Evolutionary conservation across 2,888 invertebrate species (phyloP).

Genomic region (Deroplatys truncata): DNA sequence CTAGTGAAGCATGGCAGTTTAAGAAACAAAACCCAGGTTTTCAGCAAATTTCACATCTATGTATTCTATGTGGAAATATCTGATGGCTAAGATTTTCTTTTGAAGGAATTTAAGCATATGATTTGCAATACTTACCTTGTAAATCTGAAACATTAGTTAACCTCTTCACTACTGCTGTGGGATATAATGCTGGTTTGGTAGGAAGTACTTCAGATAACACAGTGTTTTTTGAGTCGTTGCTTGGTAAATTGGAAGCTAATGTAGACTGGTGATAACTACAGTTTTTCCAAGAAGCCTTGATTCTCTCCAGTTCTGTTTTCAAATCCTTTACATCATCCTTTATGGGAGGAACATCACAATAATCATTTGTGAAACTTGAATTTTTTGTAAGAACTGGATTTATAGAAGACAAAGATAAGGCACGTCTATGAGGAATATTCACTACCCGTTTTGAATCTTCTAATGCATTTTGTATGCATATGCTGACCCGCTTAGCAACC

Average conservation of each 20-base stretch:
- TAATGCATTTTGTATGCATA: constrained; percentile 7
- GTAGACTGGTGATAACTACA: not conserved
- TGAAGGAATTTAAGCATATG: not conserved
- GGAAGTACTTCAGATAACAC: not conserved
- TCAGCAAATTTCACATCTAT: too few relatives aligned
- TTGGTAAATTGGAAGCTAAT: not conserved
- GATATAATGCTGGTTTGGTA: not conserved
- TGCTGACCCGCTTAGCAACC: not conserved
- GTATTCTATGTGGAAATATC: too few relatives aligned
- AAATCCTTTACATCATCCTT: not conserved
- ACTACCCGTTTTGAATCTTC: not conserved
- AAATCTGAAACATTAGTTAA: not conserved
- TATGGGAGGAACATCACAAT: not conserved
- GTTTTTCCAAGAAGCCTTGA: not conserved
- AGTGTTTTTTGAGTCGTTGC: not conserved
- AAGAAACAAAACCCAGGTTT: too few relatives aligned
- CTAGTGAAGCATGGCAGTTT: too few relatives aligned
- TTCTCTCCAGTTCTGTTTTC: not conserved
- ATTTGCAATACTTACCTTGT: not conserved
- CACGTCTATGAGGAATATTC: not conserved
- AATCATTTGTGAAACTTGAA: not conserved
- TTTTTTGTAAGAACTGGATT: not conserved
- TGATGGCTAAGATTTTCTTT: not conserved
- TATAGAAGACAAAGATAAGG: not conserved
- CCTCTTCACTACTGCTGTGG: not conserved